Percentiles rank a stretch among this genome's conserved stretches.
phyloP scores from a whole-genome alignment of 2,113 vertebrate species.

The Gallinago paraguaiae region DNA sequence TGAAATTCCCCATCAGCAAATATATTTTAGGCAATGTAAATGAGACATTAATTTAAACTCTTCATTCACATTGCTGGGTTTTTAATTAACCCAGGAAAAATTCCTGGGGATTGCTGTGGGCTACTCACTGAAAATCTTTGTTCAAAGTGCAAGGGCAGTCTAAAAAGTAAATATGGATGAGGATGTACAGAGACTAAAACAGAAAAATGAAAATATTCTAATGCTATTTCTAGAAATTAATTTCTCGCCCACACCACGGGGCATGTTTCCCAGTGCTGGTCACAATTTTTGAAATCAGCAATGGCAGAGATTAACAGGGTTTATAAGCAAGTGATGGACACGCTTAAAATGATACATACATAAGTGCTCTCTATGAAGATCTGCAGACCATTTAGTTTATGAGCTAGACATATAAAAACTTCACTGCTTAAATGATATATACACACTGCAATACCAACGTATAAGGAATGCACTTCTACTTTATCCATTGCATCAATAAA shows the following conservation, averaged over 20 bases:
- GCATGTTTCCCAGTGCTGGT: background rate
- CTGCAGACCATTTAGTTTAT: background rate
- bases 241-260: background rate
- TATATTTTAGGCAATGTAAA: slow-evolving; percentile 57
- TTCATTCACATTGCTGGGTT: slow-evolving; percentile 37
- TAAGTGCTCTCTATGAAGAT: background rate
- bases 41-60: slow-evolving; percentile 45
- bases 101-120: slow-evolving; percentile 56
- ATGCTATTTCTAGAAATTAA: background rate
- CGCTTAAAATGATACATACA: background rate
- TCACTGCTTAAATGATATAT: background rate
- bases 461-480: background rate
- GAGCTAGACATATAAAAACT: background rate
- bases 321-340: background rate
- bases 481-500: background rate
- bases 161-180: slow-evolving; percentile 30
- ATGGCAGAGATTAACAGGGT: background rate
- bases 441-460: background rate
- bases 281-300: background rate
- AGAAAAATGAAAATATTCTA: background rate
- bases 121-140: slow-evolving; percentile 38
- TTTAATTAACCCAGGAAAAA: slow-evolving; percentile 61
- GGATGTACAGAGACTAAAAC: background rate
- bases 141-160: background rate
- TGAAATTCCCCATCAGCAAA: slow-evolving; percentile 22